Evolutionary conservation across 1,140 invertebrate species (phyloP), one percentile per base, ranked within the genome.

Genomic region (Aphis gossypii): DNA sequence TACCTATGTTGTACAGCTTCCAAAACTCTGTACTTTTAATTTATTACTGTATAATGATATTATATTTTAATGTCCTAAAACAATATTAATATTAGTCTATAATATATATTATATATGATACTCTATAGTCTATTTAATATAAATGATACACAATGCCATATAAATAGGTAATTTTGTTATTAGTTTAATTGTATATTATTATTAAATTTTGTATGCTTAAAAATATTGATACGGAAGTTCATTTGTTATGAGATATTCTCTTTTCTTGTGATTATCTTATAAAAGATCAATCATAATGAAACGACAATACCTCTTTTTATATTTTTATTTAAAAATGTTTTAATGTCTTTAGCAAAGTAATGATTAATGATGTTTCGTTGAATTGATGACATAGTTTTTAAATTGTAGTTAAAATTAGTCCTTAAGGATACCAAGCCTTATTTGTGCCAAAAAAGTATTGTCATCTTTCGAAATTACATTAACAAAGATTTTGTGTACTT

Each of bases 101-200:
- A 51, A 88, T 76, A 30, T 82, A 93, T 93, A 48, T 93, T 93
- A 93, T n/a, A 3, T 41, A 41, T 41, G 38, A 1, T 41, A 41
- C 38, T 41, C 38, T 41, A 1, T 41, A 41, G 38, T 54, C 46
- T 92, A 84, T 38, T 30, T 93, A 86, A 51, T 86, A 83, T 92
- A 56, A 93, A 86, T 84, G 41, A 84, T 84, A 93, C 82, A 51
- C 92, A 86, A 93, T 86, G 92, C 92, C 92, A 93, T 93, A 93
- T 83, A 92, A 41, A 54, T 93, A 93, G 92, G 48, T 86, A 86
- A 93, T 93, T 84, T 93, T 86, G 92, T 93, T 93, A 54, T 93
- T 93, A 93, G 92, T 41, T 93, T 93, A 93, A 93, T 93, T 92
- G 76, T 92, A 84, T 84, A 92, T 84, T 92, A 92, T 92, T 92